Base-by-base conservation (phyloP, 2,113 vertebrate species). In the Actenoides hombroni region DNA sequence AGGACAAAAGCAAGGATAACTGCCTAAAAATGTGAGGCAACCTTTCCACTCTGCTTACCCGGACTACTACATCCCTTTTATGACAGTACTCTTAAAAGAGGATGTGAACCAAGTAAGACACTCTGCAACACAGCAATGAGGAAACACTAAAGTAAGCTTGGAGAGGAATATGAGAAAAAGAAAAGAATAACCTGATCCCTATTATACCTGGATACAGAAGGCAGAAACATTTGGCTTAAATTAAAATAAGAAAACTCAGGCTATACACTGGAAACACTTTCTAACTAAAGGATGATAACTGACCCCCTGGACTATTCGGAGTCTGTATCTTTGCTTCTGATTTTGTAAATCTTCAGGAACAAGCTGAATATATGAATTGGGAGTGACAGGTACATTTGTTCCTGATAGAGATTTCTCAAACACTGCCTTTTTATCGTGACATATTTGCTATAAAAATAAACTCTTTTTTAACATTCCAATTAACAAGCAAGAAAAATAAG, bases 201-300 rank as follows among this genome's bases (percentile, higher is more conserved):
- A 4, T 49, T 76, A 39, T 46, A 67, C 3, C 3, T 31, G 37
- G 6, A 31, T 75, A 37, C 11, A 93, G 31, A 59, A 65, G 29
- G 15, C 65, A 92, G 49, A 93, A 90, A 87, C 56, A 29, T 81
- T 87, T 87, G 82, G 37, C 17, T 86, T 92, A 76, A 86, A 90
- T 76, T 90, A 88, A 90, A 91, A 75, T 31, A 63, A 61, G 39
- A 74, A 89, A 83, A 39, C 15, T 76, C 28, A 6, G 46, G 17
- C 12, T 75, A 7, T 48, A 33, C 39, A 31, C 53, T 51, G 29
- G 44, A 83, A 77, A 53, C 10, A 33, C 11, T 80, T 88, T 67
- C 29, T 68, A 79, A 59, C 23, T 16, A 13, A 68, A 90, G 28
- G 7, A 68, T 82, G 24, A 31, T 46, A 82, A 82, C 39, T 61